Base-by-base conservation (phyloP, 2,797 vertebrate species). In the Halcyon leucocephala region DNA sequence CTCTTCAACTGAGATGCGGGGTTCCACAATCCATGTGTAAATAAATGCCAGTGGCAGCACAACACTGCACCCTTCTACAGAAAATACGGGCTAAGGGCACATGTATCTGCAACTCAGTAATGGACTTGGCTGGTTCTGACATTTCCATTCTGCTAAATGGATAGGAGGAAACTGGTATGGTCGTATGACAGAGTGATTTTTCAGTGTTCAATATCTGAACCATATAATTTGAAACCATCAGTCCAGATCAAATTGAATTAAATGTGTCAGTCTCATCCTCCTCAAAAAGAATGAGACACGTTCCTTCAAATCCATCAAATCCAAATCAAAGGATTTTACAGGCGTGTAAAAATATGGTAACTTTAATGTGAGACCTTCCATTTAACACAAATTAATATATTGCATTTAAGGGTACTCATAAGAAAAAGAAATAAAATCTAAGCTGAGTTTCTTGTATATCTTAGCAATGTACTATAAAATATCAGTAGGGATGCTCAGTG, bases 251-350 rank as follows among this genome's bases (percentile, higher is more conserved):
- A 88, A 89, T 58, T 11, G 48, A 93, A 94, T 90, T 91, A 83
- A 91, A 93, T 44, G 31, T 82, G 65, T 72, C 49, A 78, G 25
- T 61, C n/a, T 80, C 80, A 72, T 77, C 51, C 29, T 94, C 41
- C 86, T 91, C 55, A 62, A 79, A 93, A 80, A 70, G 19, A 19
- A 82, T 55, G 42, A 82, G 90, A 72, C 46, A 70, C 64, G 33
- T 73, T 94, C 74, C 42, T 82, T 79, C 73, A 94, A 76, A 93
- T 72, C 49, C 29, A 73, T 82, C 80, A 82, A 82, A 86, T 73
- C 8, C 61, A 90, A 81, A 92, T 33, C 46, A 76, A 90, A 79
- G 42, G 46, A 71, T 78, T 83, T 74, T 65, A 79, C 12, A 74
- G 31, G 16, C 29, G 78, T 17, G 13, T 86, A 83, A 76, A 88